A percentile compares a stretch with the other conserved stretches of the same genome.
These are phyloP conservation scores for Limnodromus scolopaceus DNA, from an alignment of 2,797 vertebrate genomes.

Conservation along the genomic window DNA sequence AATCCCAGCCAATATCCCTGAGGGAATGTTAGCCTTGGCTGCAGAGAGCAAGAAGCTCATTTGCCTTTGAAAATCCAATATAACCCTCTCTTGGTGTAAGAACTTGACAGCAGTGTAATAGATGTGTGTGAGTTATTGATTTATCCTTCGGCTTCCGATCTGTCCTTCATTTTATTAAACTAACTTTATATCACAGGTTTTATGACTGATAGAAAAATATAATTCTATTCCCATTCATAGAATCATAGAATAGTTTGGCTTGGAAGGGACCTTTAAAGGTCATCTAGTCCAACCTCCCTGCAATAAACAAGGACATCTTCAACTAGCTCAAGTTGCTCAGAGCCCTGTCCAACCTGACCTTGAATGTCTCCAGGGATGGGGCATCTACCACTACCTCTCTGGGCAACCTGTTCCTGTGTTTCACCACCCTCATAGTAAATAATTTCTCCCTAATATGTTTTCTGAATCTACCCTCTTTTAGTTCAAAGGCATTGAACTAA, in stretches of 20 bases:
- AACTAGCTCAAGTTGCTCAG: background rate
- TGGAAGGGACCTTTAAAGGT: background rate
- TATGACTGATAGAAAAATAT: constrained; percentile 36
- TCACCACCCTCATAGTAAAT: background rate
- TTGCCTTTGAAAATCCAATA: constrained; percentile 3
- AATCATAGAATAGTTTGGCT: background rate
- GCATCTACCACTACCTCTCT: background rate
- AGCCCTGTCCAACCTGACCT: background rate
- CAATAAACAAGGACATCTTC: background rate
- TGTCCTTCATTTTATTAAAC: constrained; percentile 52
- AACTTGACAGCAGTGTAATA: background rate
- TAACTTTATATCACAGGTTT: constrained; percentile 7
- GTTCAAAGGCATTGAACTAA: background rate
- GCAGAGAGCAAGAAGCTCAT: background rate
- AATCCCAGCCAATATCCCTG: background rate
- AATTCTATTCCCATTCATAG: background rate
- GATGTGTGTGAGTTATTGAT: constrained; percentile 3
- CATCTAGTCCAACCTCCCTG: background rate
- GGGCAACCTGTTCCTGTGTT: background rate
- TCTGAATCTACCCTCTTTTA: background rate
- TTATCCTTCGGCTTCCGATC: constrained; percentile 43
- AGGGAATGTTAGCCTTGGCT: background rate
- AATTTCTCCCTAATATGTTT: background rate
- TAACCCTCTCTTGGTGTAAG: background rate
- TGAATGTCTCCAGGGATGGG: background rate